Conservation (phyloP, 2,888 invertebrate species). For the Aspidapion aeneum region DNA sequence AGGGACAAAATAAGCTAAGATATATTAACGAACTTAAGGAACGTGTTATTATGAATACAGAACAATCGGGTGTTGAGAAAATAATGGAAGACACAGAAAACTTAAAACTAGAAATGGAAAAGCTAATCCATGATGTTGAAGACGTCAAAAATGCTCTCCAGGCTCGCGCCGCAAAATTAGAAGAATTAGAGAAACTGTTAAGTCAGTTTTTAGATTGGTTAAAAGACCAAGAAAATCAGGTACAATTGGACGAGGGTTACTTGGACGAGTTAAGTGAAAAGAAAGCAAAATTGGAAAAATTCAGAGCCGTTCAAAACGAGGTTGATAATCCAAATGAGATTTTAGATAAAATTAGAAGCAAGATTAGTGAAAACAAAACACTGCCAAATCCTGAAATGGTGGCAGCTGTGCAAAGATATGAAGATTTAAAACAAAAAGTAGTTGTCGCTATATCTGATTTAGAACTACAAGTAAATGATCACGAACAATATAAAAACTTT, state of each 20-base stretch:
- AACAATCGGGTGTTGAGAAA: slow-evolving; percentile 80
- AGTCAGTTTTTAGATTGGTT: slow-evolving; percentile 84
- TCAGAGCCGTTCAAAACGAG: slow-evolving; percentile 77
- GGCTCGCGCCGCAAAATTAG: slow-evolving; percentile 71
- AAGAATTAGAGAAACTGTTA: slow-evolving; percentile 82
- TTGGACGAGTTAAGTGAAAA: slow-evolving; percentile 89
- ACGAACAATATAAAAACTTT: slow-evolving; percentile 82
- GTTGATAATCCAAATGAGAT: slow-evolving; percentile 75
- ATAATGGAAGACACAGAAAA: slow-evolving; percentile 91
- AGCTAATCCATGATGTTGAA: slow-evolving; percentile 75
- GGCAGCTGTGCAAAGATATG: slow-evolving; percentile 67
- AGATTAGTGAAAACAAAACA: slow-evolving; percentile 62
- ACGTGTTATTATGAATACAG: slow-evolving; percentile 90
- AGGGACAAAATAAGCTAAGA: slow-evolving; percentile 82
- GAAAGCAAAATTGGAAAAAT: slow-evolving; percentile 83
- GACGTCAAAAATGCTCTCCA: slow-evolving; percentile 74
- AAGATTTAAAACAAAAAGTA: slow-evolving; percentile 63
- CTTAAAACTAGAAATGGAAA: slow-evolving; percentile 87
- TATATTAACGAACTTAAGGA: slow-evolving; percentile 90
- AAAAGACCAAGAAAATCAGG: slow-evolving; percentile 81
- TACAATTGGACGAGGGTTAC: slow-evolving; percentile 68
- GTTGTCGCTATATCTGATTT: slow-evolving; percentile 64
- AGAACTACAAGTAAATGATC: slow-evolving; percentile 80
- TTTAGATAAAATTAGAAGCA: slow-evolving; percentile 71
- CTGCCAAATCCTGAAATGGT: slow-evolving; percentile 60